Conservation (phyloP, 2,888 invertebrate species). For the Synanthedon andrenaeformis region DNA sequence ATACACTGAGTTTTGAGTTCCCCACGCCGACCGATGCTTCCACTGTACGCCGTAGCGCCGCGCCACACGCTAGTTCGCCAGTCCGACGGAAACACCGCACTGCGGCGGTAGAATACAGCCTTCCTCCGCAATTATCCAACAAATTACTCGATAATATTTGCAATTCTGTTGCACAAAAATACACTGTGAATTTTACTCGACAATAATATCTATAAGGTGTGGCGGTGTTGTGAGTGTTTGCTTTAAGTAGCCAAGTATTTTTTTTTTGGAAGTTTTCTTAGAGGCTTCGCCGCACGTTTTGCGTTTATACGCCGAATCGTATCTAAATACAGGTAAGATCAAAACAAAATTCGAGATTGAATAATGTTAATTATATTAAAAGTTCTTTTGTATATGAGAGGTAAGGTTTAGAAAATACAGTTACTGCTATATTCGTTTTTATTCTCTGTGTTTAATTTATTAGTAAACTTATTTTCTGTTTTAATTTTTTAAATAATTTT, state of each 20-base stretch:
- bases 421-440: too few relatives aligned
- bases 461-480: too few relatives aligned
- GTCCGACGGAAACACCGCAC: constrained; percentile 52
- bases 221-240: constrained; percentile 7
- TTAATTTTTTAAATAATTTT: too few relatives aligned
- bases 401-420: too few relatives aligned
- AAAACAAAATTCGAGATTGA: constrained; percentile 2
- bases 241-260: constrained; percentile 16
- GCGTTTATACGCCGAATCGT: constrained; percentile 36
- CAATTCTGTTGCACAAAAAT: constrained; percentile 10
- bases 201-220: constrained; percentile 2
- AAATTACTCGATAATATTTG: constrained; percentile 17
- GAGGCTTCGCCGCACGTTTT: constrained; percentile 25
- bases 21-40: constrained; percentile 1
- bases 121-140: constrained; percentile 11
- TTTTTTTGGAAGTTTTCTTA: constrained; percentile 29
- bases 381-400: too few relatives aligned
- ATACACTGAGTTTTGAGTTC: too few relatives aligned
- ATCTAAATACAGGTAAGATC: constrained; percentile 45
- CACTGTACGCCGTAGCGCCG: constrained; percentile 14
- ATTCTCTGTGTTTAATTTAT: too few relatives aligned
- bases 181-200: not conserved
- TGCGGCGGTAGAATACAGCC: constrained; percentile 43
- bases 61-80: constrained; percentile 21
- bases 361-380: not conserved